A percentile compares a stretch with the other conserved stretches of the same genome.
Conservation (phyloP, 53 echinoderm and acorn worm species). For the Luidia sarsii region DNA sequence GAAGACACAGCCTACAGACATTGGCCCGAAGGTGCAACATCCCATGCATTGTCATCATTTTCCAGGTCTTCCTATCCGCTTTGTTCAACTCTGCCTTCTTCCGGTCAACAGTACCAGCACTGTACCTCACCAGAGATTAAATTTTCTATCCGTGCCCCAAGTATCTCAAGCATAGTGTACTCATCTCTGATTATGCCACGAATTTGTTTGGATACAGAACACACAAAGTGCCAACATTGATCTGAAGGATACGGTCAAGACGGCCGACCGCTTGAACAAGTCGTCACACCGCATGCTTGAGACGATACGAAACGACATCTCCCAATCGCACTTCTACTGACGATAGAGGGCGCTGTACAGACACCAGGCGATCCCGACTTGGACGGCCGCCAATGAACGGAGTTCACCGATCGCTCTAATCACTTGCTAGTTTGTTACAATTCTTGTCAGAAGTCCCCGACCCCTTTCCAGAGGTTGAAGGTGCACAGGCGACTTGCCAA, state of each 20-base stretch:
- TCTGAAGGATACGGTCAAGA: slow-evolving; percentile 35
- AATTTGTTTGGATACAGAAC: neutral
- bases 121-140: neutral
- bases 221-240: slow-evolving; percentile 10
- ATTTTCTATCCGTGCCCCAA: too few relatives aligned
- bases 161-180: neutral
- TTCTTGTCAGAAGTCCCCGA: too few relatives aligned
- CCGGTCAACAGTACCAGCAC: neutral
- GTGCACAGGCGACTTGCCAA: too few relatives aligned
- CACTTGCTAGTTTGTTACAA: too few relatives aligned
- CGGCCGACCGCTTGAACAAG: slow-evolving; percentile 35
- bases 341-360: too few relatives aligned
- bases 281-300: slow-evolving; percentile 31
- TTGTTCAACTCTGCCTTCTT: neutral
- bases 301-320: slow-evolving; percentile 7
- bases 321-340: slow-evolving; percentile 17
- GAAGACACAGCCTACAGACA: neutral
- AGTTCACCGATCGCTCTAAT: too few relatives aligned
- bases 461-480: too few relatives aligned
- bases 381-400: too few relatives aligned
- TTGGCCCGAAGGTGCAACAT: neutral
- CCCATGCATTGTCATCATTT: neutral
- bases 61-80: neutral
- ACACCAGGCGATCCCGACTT: too few relatives aligned
- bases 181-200: too few relatives aligned